These are phyloP conservation scores for Xanthorhoe spadicearia DNA, from an alignment of 2,888 invertebrate species.

Conservation along the genomic window DNA sequence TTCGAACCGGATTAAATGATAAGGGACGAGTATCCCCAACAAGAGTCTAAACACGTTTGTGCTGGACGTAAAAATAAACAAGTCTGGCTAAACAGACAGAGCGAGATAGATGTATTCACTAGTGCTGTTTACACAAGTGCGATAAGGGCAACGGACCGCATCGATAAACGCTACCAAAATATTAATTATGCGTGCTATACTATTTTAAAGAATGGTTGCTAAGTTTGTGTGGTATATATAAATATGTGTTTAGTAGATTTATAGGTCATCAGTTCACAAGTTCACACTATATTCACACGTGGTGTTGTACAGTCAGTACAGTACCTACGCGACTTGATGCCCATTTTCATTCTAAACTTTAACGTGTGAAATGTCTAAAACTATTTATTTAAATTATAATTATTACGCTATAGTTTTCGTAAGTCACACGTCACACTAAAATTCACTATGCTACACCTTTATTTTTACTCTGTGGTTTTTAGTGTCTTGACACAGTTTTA, in stretches of 20 bases:
- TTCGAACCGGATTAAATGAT: neutral
- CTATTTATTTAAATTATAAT: too few species aligned
- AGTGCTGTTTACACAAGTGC: slow-evolving; percentile 14
- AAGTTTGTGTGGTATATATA: neutral
- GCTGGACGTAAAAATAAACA: slow-evolving; percentile 38
- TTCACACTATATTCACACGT: neutral
- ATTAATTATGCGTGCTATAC: slow-evolving; percentile 1
- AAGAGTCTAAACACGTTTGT: slow-evolving; percentile 33
- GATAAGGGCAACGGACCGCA: slow-evolving; percentile 32
- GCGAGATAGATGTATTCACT: slow-evolving; percentile 14
- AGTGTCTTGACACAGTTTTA: too few species aligned
- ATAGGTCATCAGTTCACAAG: neutral
- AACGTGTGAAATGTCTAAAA: too few species aligned
- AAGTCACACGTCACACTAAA: too few species aligned
- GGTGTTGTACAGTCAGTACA: neutral
- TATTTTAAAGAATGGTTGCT: neutral
- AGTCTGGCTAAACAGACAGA: slow-evolving; percentile 19
- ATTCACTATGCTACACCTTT: too few species aligned
- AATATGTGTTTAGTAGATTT: neutral
- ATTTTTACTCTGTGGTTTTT: too few species aligned
- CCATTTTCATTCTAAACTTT: neutral
- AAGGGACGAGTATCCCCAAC: slow-evolving; percentile 29
- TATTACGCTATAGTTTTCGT: too few species aligned
- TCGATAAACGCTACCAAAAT: slow-evolving; percentile 28
- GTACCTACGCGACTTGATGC: neutral